A percentile compares a stretch with the other conserved stretches of the same genome.
These are phyloP conservation scores for Tolmerus cingulatus DNA, from an alignment of 2,888 invertebrate species.

Conservation along the genomic window DNA sequence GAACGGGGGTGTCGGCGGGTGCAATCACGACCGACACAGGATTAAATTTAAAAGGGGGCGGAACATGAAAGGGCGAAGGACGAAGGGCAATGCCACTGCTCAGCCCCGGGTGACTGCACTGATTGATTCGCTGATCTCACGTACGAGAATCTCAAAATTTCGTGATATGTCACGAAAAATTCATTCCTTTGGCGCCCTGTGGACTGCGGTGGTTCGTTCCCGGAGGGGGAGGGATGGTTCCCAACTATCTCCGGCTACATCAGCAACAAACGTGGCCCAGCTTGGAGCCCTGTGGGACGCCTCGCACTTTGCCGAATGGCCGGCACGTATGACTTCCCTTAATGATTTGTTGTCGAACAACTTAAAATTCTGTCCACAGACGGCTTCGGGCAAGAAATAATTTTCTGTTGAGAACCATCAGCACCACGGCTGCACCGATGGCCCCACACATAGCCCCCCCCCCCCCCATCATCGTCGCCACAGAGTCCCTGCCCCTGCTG, in stretches of 20 bases:
- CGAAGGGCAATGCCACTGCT: neutral
- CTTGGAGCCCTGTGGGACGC: neutral
- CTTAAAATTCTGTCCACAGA: conserved; percentile 29
- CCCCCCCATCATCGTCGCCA: neutral
- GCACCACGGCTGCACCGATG: neutral
- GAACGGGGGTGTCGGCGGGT: neutral
- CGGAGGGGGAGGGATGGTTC: neutral
- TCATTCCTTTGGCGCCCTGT: neutral
- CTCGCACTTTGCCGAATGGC: neutral
- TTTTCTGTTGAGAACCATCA: neutral
- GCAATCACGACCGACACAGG: neutral
- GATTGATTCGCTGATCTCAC: conserved; percentile 28
- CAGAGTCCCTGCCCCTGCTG: neutral
- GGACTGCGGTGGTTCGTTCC: neutral
- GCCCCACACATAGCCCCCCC: neutral
- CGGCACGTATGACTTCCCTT: conserved; percentile 13
- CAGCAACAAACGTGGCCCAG: neutral
- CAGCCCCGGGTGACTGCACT: neutral
- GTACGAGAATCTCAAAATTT: conserved; percentile 20
- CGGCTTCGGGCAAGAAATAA: conserved; percentile 15
- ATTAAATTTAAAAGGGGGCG: neutral
- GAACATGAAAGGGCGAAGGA: neutral
- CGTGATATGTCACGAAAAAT: conserved; percentile 18
- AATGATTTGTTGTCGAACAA: conserved; percentile 29
- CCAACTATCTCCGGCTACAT: neutral